Base-by-base conservation (phyloP, 2,888 invertebrate genomes). In the Hirtodrosophila histrioides region DNA sequence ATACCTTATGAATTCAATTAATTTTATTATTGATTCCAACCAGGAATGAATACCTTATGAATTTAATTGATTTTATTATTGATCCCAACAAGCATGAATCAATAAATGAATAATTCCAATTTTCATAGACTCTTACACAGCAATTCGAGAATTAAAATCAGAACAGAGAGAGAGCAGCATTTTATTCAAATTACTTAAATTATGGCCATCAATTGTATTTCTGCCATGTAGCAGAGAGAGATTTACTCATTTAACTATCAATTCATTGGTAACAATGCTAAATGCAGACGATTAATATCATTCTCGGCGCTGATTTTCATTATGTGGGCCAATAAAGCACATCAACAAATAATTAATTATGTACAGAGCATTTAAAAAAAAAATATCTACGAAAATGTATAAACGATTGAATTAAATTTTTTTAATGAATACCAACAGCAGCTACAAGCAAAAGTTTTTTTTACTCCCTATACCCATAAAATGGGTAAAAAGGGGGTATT, bases 281-380 rank as follows among this genome's bases (percentile, higher is more conserved):
- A 65, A 71, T 71, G 71, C 45, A 12, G 41, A 54, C 50, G 49
- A 71, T 71, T 71, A 57, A 71, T 65, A 71, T 41, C 23, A 71
- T 45, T 71, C 27, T 12, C 49, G 31, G 40, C 10, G 27, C 45
- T 31, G 23, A 43, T 39, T 41, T 35, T 33, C n/a, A 35, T 33
- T 54, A 33, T 58, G 39, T 8, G 12, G 31, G 23, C 35, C 29
- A 23, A 51, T 60, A 33, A 60, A 51, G 40, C 46, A 64, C 64
- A 68, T 61, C 57, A 63, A 41, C 69, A 54, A 54, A 62, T 63
- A 69, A 69, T 69, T 69, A 69, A 69, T 69, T 69, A 69, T 69
- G 69, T 37, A 53, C 61, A 61, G n/a, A 53, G 10, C 60, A 40
- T 40, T 37, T 51, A 56, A 61, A 60, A 50, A 29, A 10, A 24